Base-by-base conservation (phyloP, 2,888 invertebrate genomes). In the Asteroscopus sphinx region DNA sequence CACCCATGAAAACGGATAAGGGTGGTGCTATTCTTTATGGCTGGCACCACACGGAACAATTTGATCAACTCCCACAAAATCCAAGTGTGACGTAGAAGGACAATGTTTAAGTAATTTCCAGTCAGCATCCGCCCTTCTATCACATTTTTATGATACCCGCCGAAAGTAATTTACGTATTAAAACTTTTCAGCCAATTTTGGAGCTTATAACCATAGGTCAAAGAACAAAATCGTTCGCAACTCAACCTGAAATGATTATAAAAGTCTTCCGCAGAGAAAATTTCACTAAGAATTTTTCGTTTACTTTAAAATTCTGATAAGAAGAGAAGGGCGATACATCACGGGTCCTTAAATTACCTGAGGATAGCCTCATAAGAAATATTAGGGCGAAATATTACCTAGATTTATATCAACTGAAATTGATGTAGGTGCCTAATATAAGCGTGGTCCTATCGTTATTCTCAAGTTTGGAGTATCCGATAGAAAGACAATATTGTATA, bases 261-360 rank as follows among this genome's bases (percentile, higher is more conserved):
- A 61, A 51, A 57, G 46, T 57, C 37, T 17, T n/a, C 13, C 25
- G 12, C 33, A 3, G 37, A 57, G 32, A 42, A 47, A 48, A 58
- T 37, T 62, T 47, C n/a, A 52, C 35, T 25, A 17, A 60, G 42
- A 66, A 62, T 62, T 67, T 68, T 54, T 51, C 64, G 52, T 70
- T 57, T 39, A 61, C 57, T 57, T 59, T 68, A 61, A 69, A 66
- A 57, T 68, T 70, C 16, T 41, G 62, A 57, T 66, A 62, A 55
- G 49, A 51, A 42, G 30, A 44, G 66, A 41, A 62, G 47, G 26
- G 21, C 52, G 48, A 73, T 72, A 72, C 48, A 62, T 69, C 57
- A 62, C 39, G 28, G 28, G 40, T n/a, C 47, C 28, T 71, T 65
- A 61, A 75, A 68, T 68, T 72, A 75, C 68, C 68, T 63, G 46